Evolutionary conservation across 2,113 vertebrate species (phyloP), one percentile per base, ranked within the genome.

Genomic region (Campylorhamphus procurvoides): DNA sequence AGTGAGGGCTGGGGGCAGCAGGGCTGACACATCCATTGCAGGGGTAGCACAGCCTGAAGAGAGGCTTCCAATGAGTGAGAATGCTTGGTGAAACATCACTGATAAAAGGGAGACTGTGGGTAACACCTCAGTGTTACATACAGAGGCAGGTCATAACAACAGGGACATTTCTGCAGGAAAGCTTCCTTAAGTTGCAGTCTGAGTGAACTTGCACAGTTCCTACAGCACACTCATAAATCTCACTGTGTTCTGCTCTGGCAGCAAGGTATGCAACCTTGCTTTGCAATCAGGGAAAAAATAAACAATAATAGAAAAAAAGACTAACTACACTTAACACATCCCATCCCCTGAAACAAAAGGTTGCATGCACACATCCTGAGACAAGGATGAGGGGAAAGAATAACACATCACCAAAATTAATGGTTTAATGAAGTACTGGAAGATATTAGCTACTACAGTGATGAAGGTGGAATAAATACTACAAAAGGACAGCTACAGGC

Each of bases 281-380:
- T 94, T 66, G 88, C 35, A 76, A 53, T 1, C 27, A 18, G 18
- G 35, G 3, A 6, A 29, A 31, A 46, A 66, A 39, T 12, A 33
- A 18, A 33, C 15, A 71, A 20, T 2, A 90, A 47, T 15, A 49
- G 33, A 23, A 29, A 62, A 50, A 79, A 52, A 37, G 4, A 52
- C 37, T 76, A 69, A 74, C 29, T 28, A 84, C 73, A 84, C 52
- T 77, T 77, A 86, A 89, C 24, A 84, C n/a, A 84, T 72, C 80
- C 91, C 88, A 90, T 95, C 72, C 89, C 79, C 72, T 97, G 76
- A 92, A 96, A 92, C 83, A 42, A 89, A 87, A 89, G 84, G 56
- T 67, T 87, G 96, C 95, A 96, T 92, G 95, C 95, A 97, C 47
- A 89, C 60, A 81, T 84, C 93, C 92, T 96, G 83, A 95, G 90